Base-by-base conservation (phyloP, 1,140 invertebrate genomes). In the Hylyphantes graminicola region DNA sequence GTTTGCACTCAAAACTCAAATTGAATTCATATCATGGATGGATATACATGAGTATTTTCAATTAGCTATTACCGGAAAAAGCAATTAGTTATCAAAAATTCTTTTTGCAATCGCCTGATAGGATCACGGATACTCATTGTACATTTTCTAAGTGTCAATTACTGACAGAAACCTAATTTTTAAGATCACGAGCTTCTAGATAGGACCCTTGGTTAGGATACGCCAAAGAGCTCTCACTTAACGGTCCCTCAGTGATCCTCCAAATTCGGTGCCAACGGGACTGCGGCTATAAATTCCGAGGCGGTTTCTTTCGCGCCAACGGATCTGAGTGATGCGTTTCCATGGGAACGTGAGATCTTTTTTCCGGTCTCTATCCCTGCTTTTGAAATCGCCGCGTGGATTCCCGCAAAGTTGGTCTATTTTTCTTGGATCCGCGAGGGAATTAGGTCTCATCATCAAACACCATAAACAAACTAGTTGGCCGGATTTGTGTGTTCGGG, bases 401-500 rank as follows among this genome's bases (percentile, higher is more conserved):
- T 61, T 17, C 17, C 59, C 5, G 59, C 17, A 61, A 61, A 13
- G 13, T 17, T 13, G 59, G 13, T 13, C 13, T 61, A 17, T 61
- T 61, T 61, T 61, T 61, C 59, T 61, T 61, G 13, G 13, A 15
- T 13, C 13, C 59, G 19, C 50, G 17, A 4, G 53, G 72, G 53
- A 21, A 74, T 21, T 7, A 48, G 17, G 53, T 53, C 54, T 74
- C 72, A 74, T 74, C 72, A 74, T 53, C 72, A 74, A 74, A 74
- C 72, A 74, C 53, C 72, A 74, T 74, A 74, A 74, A 74, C 55
- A 74, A 74, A 70, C 68, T 48, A 70, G 48, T 70, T 70, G 68
- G 54, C 72, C n/a, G 0, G 72, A 48, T 57, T 74, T 59, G 55
- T 48, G 50, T 59, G 50, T 12, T 15, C 54, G 17, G 48, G 35